Conservation (phyloP, 2,113 vertebrate genomes). For the Boleophthalmus pectinirostris region DNA sequence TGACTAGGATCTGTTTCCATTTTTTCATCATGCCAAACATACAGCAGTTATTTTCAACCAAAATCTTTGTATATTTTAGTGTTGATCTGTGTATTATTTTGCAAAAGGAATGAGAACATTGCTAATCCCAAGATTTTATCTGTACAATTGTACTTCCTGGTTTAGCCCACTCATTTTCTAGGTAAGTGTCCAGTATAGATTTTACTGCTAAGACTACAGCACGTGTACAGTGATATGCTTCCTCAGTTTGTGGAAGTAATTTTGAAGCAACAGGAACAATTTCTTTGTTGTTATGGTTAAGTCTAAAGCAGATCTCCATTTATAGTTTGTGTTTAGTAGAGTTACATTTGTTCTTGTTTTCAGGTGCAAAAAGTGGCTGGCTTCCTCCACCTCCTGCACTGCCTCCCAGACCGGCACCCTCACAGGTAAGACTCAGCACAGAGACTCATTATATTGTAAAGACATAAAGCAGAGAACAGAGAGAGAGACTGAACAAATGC, state of each 20-base stretch:
- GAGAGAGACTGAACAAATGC: not conserved
- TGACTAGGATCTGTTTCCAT: no score
- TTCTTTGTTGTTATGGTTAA: conserved; percentile 11
- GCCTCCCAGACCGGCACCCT: conserved; percentile 85
- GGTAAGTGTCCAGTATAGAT: not conserved
- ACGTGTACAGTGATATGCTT: not conserved
- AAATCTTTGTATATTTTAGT: no score
- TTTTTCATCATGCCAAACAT: no score
- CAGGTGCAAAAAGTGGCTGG: conserved; percentile 82
- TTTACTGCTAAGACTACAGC: not conserved
- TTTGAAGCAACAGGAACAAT: conserved; percentile 19
- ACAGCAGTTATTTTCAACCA: no score
- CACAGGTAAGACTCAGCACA: conserved; percentile 81
- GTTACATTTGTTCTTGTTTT: conserved; percentile 23
- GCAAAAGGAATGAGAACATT: no score
- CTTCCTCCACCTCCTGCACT: conserved; percentile 87
- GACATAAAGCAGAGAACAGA: not conserved
- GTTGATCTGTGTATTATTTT: no score
- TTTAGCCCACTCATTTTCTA: not conserved
- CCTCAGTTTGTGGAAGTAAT: conserved; percentile 15
- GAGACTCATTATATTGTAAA: not conserved
- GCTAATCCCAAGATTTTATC: no score
- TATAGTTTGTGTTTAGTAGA: conserved; percentile 11
- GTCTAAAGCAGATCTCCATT: conserved; percentile 16
- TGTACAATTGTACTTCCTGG: not conserved